These are phyloP conservation scores for Drosophila hamatofila DNA, from an alignment of 2,888 invertebrate species.

Conservation along the genomic window DNA sequence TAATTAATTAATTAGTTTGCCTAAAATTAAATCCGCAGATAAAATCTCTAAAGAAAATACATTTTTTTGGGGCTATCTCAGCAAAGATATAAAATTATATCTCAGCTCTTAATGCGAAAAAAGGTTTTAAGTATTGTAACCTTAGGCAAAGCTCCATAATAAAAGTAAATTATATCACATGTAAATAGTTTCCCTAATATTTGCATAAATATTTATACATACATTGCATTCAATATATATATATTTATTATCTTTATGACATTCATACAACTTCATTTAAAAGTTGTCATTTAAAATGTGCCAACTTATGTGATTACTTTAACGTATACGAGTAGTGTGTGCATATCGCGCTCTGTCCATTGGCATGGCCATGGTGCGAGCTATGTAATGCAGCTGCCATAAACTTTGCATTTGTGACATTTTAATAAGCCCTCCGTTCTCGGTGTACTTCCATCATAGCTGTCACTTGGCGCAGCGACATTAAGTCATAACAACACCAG, in stretches of 20 bases:
- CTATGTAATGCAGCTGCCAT: slow-evolving; percentile 81
- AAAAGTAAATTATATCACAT: too few relatives aligned
- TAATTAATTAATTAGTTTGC: too few relatives aligned
- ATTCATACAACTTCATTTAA: neutral
- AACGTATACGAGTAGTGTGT: neutral
- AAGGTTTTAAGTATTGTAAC: too few relatives aligned
- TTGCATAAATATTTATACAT: too few relatives aligned
- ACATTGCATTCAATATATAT: neutral
- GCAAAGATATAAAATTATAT: too few relatives aligned
- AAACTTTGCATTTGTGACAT: slow-evolving; percentile 83
- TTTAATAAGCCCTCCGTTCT: slow-evolving; percentile 77
- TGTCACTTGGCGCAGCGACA: slow-evolving; percentile 71
- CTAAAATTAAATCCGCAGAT: too few relatives aligned
- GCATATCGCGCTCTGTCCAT: neutral
- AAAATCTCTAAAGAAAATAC: too few relatives aligned
- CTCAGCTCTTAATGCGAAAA: too few relatives aligned
- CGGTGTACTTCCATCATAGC: slow-evolving; percentile 67
- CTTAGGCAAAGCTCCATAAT: too few relatives aligned
- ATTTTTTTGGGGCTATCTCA: too few relatives aligned
- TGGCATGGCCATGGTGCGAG: neutral
- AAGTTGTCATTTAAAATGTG: neutral
- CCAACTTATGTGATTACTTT: neutral
- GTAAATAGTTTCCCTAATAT: too few relatives aligned
- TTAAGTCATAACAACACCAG: slow-evolving; percentile 78
- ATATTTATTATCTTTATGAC: neutral